Evolutionary conservation across 2,113 vertebrate genomes (phyloP).

Genomic region (Fulica atra): DNA sequence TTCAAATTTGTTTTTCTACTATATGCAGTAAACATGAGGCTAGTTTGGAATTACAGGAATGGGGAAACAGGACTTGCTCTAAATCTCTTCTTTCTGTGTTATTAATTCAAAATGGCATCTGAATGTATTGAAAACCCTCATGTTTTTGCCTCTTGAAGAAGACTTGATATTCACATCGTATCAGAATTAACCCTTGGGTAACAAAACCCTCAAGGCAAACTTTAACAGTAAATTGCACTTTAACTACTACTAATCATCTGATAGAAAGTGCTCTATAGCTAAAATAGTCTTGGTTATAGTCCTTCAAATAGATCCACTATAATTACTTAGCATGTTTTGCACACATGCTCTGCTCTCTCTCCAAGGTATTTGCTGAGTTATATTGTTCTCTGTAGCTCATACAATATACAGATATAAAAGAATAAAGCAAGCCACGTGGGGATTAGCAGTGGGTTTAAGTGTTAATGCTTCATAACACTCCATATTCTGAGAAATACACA

Average conservation of each 20-base stretch:
- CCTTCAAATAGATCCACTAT: background rate
- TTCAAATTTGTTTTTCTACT: background rate
- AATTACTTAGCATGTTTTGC: constrained; percentile 34
- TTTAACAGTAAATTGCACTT: background rate
- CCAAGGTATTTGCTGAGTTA: constrained; percentile 25
- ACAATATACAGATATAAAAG: constrained; percentile 47
- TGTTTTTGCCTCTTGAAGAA: background rate
- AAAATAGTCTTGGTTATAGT: background rate
- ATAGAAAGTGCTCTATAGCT: background rate
- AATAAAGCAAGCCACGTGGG: constrained; percentile 53
- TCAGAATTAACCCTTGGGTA: background rate
- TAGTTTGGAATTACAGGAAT: background rate
- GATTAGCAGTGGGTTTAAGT: constrained; percentile 68
- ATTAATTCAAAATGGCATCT: background rate
- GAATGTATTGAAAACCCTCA: background rate
- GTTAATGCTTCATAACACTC: constrained; percentile 65
- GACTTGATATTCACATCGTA: background rate
- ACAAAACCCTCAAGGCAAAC: background rate
- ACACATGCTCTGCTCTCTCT: background rate
- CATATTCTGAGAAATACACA: constrained; percentile 59
- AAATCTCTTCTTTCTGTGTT: background rate
- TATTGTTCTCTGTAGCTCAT: constrained; percentile 52
- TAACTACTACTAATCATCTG: background rate
- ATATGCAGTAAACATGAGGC: background rate
- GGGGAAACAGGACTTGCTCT: background rate